Evolutionary conservation across 23 tunicate species (phyloP).

Genomic region (Ciona savignyi): DNA sequence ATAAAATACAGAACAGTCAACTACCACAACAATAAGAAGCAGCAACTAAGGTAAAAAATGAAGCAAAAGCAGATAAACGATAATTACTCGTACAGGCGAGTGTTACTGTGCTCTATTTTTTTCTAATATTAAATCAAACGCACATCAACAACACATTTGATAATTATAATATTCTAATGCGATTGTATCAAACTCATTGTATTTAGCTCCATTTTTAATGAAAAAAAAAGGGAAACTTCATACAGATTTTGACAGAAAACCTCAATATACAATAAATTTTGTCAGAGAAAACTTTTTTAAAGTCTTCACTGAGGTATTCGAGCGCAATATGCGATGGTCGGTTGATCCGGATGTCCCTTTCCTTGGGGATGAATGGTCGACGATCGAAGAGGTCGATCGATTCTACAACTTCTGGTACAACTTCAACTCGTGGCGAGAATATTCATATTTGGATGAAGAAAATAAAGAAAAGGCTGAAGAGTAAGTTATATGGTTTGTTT

Average conservation of each 20-base stretch:
- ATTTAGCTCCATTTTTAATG: too few species aligned
- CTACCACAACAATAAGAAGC: too few species aligned
- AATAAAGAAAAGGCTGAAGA: constrained; percentile 93
- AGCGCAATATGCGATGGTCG: constrained; percentile 80
- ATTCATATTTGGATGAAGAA: constrained; percentile 82
- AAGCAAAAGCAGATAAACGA: too few species aligned
- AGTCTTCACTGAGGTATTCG: constrained; percentile 73
- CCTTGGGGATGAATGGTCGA: constrained; percentile 47
- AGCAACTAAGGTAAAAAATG: too few species aligned
- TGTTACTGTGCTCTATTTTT: neutral
- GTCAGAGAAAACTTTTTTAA: constrained; percentile 60
- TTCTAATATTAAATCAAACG: neutral
- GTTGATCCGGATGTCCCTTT: constrained; percentile 46
- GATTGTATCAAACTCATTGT: too few species aligned
- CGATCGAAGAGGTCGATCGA: constrained; percentile 69
- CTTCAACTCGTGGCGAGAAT: constrained; percentile 95
- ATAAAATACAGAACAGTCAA: too few species aligned
- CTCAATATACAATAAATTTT: neutral
- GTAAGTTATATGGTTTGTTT: constrained; percentile 16
- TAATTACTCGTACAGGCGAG: too few species aligned
- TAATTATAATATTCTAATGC: too few species aligned
- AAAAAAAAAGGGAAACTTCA: too few species aligned
- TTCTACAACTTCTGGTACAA: constrained; percentile 92
- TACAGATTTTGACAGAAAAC: too few species aligned
- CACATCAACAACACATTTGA: neutral